These are phyloP conservation scores for Rostratula benghalensis DNA, from an alignment of 2,113 vertebrate species.

Conservation along the genomic window DNA sequence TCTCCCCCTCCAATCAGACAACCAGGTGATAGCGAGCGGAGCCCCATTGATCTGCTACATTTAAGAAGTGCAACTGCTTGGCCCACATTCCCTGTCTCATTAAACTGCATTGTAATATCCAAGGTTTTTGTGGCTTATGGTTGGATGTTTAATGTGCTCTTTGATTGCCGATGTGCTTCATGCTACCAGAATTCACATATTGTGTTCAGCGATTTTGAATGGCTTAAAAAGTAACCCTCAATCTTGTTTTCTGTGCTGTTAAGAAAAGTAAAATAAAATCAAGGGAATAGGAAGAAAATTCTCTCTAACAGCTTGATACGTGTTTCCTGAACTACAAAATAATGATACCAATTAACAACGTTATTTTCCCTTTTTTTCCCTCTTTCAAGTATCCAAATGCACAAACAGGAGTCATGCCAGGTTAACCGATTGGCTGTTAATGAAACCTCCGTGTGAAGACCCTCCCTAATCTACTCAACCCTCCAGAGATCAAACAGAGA, in stretches of 20 bases:
- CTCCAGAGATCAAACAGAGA: constrained; percentile 72
- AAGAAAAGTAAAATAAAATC: not conserved
- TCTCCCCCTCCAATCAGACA: not conserved
- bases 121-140: not conserved
- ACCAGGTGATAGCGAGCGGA: constrained; percentile 7
- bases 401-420: constrained; percentile 29
- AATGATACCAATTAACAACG: not conserved
- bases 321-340: constrained; percentile 52
- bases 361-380: not conserved
- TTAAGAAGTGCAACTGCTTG: not conserved
- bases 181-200: not conserved
- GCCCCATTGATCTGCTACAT: not conserved
- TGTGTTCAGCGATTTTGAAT: not conserved
- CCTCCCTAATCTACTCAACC: constrained; percentile 54
- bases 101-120: not conserved
- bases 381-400: not conserved
- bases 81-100: not conserved
- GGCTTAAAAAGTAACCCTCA: not conserved
- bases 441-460: constrained; percentile 44
- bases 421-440: constrained; percentile 32
- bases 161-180: not conserved
- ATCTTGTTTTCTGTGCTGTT: not conserved
- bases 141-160: not conserved
- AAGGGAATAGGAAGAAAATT: constrained; percentile 5
- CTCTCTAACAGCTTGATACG: not conserved